These are phyloP conservation scores for Aphis gossypii DNA, from an alignment of 1,140 invertebrate species.

Conservation along the genomic window DNA sequence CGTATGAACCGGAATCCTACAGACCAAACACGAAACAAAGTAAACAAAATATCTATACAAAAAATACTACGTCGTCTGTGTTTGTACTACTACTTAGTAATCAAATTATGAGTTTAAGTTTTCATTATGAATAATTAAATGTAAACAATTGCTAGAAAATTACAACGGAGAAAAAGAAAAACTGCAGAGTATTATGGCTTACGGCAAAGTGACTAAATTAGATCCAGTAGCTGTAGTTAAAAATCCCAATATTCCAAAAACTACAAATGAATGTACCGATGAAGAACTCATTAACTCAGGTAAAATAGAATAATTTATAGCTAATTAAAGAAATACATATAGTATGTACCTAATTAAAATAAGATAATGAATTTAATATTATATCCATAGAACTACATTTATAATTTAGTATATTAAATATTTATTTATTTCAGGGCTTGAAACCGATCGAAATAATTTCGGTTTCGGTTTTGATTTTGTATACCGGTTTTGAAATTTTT, in stretches of 20 bases:
- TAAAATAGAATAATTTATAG: background rate
- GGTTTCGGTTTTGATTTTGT: too few species aligned
- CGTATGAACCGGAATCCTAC: slow-evolving; percentile 15
- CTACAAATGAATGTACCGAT: background rate
- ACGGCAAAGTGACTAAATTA: slow-evolving; percentile 41
- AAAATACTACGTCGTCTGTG: background rate
- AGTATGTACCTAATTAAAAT: background rate
- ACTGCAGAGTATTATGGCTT: slow-evolving; percentile 43
- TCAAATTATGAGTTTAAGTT: background rate
- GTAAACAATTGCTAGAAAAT: slow-evolving; percentile 18
- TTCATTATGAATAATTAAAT: background rate
- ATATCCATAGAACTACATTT: too few species aligned
- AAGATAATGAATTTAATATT: too few species aligned
- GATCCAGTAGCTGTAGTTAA: background rate
- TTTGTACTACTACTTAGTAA: background rate
- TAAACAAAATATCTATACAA: background rate
- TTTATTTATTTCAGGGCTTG: too few species aligned
- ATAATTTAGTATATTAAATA: too few species aligned
- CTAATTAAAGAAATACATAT: background rate
- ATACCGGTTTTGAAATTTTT: too few species aligned
- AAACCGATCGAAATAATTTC: too few species aligned
- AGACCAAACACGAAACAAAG: background rate
- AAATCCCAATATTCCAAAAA: background rate
- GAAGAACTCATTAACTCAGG: slow-evolving; percentile 40
- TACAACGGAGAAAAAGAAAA: slow-evolving; percentile 39